Base-by-base conservation (phyloP, 2,888 invertebrate species). In the Timandra comae region DNA sequence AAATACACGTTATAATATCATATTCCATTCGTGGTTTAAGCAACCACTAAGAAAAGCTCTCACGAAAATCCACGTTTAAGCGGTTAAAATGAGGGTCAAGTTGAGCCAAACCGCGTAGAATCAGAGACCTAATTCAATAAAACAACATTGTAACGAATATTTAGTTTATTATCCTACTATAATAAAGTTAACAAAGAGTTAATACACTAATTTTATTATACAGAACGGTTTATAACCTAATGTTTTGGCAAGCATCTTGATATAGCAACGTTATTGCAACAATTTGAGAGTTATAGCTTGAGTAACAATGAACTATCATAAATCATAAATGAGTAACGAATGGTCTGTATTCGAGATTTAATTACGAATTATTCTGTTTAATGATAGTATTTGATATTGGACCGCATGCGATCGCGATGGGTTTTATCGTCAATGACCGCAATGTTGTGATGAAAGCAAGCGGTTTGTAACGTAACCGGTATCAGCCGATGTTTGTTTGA, bases 361-460 rank as follows among this genome's bases (percentile, higher is more conserved):
- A 49, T 49, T 49, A 41, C 43, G 25, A 42, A 37, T 38, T 44
- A 40, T 35, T 35, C 33, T 30, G 24, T 27, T 41, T 20, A 24
- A 37, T 43, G 21, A 35, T 41, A 29, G 31, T 27, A 45, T 30
- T n/a, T 36, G 30, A 34, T 40, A 38, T 27, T 19, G 16, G 34
- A 30, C 43, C 38, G 11, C 42, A 46, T 35, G 35, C 38, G 26
- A 40, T 38, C 27, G 32, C 31, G 33, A 36, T 40, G 20, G 30
- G 44, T 46, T 49, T 46, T 46, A 50, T 52, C 42, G 52, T 31
- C 41, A 28, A 29, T 7, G 32, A 35, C 43, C 35, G 25, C 41
- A 35, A 19, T 36, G 27, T 33, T 38, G 33, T 41, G 38, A 38
- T 27, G 30, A 29, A 29, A 38, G 27, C 36, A 24, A 11, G 35